Evolutionary conservation across 2,797 vertebrate species (phyloP), one percentile per base, ranked within the genome.

Genomic region (Sphenodon punctatus): DNA sequence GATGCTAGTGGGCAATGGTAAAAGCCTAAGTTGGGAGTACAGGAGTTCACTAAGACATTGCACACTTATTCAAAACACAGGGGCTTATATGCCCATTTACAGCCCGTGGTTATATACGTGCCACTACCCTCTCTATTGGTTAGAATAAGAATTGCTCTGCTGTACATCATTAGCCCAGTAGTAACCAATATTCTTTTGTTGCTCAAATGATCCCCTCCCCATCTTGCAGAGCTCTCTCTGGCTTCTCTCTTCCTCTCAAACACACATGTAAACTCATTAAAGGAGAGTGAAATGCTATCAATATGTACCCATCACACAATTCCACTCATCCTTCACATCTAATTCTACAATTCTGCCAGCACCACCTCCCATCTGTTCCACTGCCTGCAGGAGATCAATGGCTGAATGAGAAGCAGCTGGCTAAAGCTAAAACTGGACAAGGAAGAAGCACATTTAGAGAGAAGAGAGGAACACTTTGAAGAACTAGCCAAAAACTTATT

Each of bases 361-460:
- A 36, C 78, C 80, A 67, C 63, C 82, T 89, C 75, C 89, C 89
- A 92, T 89, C 86, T 93, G 86, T 78, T 73, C 90, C 73, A 11
- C 53, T 86, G 73, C 75, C 86, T 89, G 69, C 61, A 88, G 82
- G 78, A 89, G 67, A 82, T 77, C 80, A 87, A 78, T 53, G 88
- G 87, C 87, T 46, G 8, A 86, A 10, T 78, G 60, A 86, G 84
- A 88, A 84, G 87, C 53, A 80, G 41, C 67, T 92, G 80, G 43
- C 53, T 92, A 64, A 80, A 87, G 61, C 41, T 72, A 78, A 85
- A 84, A 43, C 60, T 86, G 85, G 88, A 78, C 36, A 64, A 82
- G 70, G 53, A 58, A 80, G 68, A 82, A 88, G 65, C 4, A 38
- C 77, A 58, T 38, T 65, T 88, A 88, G 67, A 82, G 86, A 34